A percentile compares a stretch with the other conserved stretches of the same genome.
Evolutionary conservation across 2,888 invertebrate genomes (phyloP).

Genomic region (Cephus spinipes): DNA sequence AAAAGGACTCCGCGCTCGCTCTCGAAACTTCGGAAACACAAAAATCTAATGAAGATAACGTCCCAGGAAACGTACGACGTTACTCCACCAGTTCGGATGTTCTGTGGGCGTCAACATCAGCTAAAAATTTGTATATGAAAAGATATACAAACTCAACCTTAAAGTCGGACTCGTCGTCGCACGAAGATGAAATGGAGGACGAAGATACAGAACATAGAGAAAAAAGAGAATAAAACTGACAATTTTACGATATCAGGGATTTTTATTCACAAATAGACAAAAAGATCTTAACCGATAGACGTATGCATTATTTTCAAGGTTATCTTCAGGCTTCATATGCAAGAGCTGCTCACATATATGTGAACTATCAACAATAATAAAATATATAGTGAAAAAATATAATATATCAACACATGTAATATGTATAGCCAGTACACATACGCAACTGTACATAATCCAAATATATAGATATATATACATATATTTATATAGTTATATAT

Average conservation of each 20-base stretch:
- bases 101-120: not conserved
- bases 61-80: not conserved
- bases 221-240: not conserved
- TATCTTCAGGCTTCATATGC: not conserved
- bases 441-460: slow-evolving; percentile 28
- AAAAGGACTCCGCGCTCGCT: not conserved
- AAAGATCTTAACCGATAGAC: not conserved
- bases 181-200: not conserved
- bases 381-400: slow-evolving; percentile 54
- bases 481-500: slow-evolving; percentile 30
- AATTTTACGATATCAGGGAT: not conserved
- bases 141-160: not conserved
- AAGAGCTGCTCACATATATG: not conserved
- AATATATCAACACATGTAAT: slow-evolving; percentile 31
- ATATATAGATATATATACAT: slow-evolving; percentile 32
- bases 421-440: slow-evolving; percentile 33
- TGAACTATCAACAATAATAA: slow-evolving; percentile 34
- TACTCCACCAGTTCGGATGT: not conserved
- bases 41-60: too few species aligned
- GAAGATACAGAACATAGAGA: not conserved
- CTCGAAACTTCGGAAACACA: not conserved
- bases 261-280: not conserved
- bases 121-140: not conserved
- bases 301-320: not conserved
- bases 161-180: not conserved